Evolutionary conservation across 2,888 invertebrate species (phyloP).

Genomic region (Meteorus cinctellus): DNA sequence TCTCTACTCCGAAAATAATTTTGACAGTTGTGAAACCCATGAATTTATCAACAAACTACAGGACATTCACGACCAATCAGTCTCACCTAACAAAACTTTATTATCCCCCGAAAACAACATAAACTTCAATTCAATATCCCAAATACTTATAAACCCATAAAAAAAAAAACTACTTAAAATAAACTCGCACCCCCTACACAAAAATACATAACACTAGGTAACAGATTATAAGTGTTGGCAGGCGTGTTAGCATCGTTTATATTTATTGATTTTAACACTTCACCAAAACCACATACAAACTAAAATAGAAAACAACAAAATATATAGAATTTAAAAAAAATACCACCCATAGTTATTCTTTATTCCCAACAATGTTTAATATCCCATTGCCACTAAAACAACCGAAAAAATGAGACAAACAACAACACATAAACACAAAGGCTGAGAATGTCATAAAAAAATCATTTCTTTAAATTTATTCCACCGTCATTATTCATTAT

Average conservation of each 20-base stretch:
- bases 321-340: neutral
- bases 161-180: too few relatives aligned
- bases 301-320: neutral
- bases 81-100: too few relatives aligned
- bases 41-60: too few relatives aligned
- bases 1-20: too few relatives aligned
- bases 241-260: constrained; percentile 68
- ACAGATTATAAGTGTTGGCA: constrained; percentile 38
- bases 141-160: too few relatives aligned
- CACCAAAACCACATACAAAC: constrained; percentile 54
- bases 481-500: neutral
- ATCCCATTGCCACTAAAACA: neutral
- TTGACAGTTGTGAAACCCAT: too few relatives aligned
- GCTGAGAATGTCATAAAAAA: neutral
- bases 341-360: neutral
- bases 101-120: too few relatives aligned
- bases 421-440: neutral
- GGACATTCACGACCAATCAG: too few relatives aligned
- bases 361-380: neutral
- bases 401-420: neutral
- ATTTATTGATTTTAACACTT: constrained; percentile 73
- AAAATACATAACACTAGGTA: neutral
- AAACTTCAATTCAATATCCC: too few relatives aligned
- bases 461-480: neutral
- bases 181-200: too few relatives aligned